Evolutionary conservation across 2,113 vertebrate genomes (phyloP), one percentile per base, ranked within the genome.

Genomic region (Nipponia nippon): DNA sequence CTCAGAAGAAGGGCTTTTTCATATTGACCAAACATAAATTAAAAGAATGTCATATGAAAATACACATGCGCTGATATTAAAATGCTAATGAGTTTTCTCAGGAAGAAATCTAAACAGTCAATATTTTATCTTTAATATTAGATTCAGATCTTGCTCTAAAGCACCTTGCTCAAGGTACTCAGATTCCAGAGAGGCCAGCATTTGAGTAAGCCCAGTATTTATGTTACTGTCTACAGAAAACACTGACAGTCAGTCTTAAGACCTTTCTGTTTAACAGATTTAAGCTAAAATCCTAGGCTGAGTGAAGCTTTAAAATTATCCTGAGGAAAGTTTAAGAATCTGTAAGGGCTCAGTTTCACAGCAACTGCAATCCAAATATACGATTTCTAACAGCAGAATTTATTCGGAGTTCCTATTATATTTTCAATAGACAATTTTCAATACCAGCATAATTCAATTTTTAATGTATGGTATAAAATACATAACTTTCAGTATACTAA

Each of bases 301-400:
- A 96, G 56, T 66, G 32, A 71, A 94, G 92, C 90, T 96, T 98
- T 93, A 95, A 97, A 95, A 89, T 97, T 91, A 95, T 89, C 72
- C 87, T 44, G 34, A 88, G 53, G 83, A 93, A 97, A 96, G 79
- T 92, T 94, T 59, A 86, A 93, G 67, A 84, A 79, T 92, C 65
- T 84, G 42, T 56, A 95, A 89, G 30, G 76, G 70, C 49, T 93
- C 72, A 94, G 71, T 61, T 83, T 87, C 71, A 70, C 76, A 92
- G 86, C 53, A 95, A 79, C 58, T 66, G 58, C 76, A 96, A 91
- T 87, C 86, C 73, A 84, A 77, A 80, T 40, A 67, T 10, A 87
- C 34, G 23, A 84, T 56, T 86, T 89, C 19, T 56, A 81, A 78
- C 40, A 71, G 42, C 26, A 52, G 73, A 94, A 93, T 83, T 82